A percentile compares a stretch with the other conserved stretches of the same genome.
These are phyloP conservation scores for Gonioctena quinquepunctata DNA, from an alignment of 1,140 invertebrate species.

Conservation along the genomic window DNA sequence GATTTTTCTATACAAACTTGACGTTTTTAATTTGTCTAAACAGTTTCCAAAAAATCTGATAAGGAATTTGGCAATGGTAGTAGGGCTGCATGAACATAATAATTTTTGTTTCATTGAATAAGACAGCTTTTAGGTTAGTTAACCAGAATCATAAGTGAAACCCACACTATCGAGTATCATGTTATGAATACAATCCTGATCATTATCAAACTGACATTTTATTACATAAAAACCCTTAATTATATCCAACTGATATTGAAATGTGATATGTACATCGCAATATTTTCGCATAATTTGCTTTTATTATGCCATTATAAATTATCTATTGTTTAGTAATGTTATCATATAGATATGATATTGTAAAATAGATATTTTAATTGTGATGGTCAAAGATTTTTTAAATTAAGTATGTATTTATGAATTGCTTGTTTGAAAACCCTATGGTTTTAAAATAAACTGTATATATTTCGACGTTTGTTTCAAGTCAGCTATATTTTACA, in stretches of 20 bases:
- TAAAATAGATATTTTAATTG: constrained; percentile 1
- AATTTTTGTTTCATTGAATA: too few relatives aligned
- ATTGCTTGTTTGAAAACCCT: constrained; percentile 1
- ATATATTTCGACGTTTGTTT: constrained; percentile 4
- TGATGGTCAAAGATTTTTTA: background rate
- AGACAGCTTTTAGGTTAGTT: too few relatives aligned
- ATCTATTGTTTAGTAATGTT: constrained; percentile 4
- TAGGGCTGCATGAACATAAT: too few relatives aligned
- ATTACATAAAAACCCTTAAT: constrained; percentile 3
- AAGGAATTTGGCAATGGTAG: too few relatives aligned
- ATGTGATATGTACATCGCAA: constrained; percentile 7
- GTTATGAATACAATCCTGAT: too few relatives aligned
- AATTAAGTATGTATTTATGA: background rate
- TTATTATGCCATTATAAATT: constrained; percentile 2
- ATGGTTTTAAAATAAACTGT: constrained; percentile 12
- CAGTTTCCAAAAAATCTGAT: too few relatives aligned
- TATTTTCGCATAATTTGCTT: constrained; percentile 9
- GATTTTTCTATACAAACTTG: too few relatives aligned
- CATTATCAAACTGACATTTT: background rate
- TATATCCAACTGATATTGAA: constrained; percentile 2
- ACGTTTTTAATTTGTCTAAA: too few relatives aligned
- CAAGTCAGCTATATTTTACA: too few relatives aligned
- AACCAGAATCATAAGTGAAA: too few relatives aligned
- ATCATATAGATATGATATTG: constrained; percentile 6
- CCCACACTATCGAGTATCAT: too few relatives aligned